Conservation (phyloP, 2,797 vertebrate species). For the Philypnodon macrostomus region DNA sequence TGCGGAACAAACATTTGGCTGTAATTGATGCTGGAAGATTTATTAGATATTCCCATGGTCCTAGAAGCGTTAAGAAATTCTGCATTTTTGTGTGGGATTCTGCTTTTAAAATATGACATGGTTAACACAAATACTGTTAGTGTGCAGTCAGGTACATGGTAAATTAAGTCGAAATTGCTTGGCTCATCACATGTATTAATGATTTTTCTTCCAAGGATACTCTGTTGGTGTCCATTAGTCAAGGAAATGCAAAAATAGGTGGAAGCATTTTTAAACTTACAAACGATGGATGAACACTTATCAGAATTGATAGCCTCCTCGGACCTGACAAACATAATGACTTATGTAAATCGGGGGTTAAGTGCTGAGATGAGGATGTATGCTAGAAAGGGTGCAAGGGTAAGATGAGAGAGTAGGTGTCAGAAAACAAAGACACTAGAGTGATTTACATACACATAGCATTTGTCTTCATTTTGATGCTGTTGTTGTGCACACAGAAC, state of each 20-base stretch:
- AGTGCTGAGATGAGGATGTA: slow-evolving; percentile 66
- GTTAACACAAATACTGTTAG: slow-evolving; percentile 13
- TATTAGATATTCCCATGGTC: slow-evolving; percentile 25
- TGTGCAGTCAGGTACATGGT: slow-evolving; percentile 35
- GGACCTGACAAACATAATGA: slow-evolving; percentile 70
- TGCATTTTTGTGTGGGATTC: slow-evolving; percentile 13
- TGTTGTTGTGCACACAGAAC: slow-evolving; percentile 1
- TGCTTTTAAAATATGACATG: slow-evolving; percentile 5
- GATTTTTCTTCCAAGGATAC: slow-evolving; percentile 44
- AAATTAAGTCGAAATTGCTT: slow-evolving; percentile 46
- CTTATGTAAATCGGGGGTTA: slow-evolving; percentile 78
- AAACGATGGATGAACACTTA: slow-evolving; percentile 66
- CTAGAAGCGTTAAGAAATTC: slow-evolving; percentile 16
- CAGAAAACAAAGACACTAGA: slow-evolving; percentile 21
- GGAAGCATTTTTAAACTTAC: slow-evolving; percentile 60
- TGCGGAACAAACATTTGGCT: slow-evolving; percentile 53
- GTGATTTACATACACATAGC: slow-evolving; percentile 21
- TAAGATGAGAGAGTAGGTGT: slow-evolving; percentile 23
- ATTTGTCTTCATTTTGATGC: slow-evolving; percentile 40
- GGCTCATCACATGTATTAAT: slow-evolving; percentile 57
- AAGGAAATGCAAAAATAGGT: slow-evolving; percentile 65
- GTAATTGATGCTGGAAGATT: slow-evolving; percentile 61
- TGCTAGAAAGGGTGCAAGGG: slow-evolving; percentile 29
- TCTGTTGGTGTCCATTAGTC: slow-evolving; percentile 68
- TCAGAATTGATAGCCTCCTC: slow-evolving; percentile 67